Base-by-base conservation (phyloP, 2,113 vertebrate genomes). In the Indicator indicator region DNA sequence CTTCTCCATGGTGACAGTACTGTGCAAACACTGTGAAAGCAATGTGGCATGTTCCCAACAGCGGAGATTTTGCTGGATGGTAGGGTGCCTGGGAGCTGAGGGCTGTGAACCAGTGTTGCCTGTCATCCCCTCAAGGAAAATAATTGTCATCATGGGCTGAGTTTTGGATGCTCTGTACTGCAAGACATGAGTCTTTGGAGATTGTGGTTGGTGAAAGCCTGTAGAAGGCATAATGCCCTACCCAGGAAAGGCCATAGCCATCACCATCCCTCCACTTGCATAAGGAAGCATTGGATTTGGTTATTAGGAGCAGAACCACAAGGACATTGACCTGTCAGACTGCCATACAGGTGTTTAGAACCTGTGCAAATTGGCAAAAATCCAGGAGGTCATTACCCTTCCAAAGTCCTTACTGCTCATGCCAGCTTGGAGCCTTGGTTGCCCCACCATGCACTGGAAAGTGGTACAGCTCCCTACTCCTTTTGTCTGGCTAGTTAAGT, bases 351-450 rank as follows among this genome's bases (percentile, higher is more conserved):
- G 7, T 48, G n/a, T 5, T 75, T 62, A 75, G 52, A 32, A 60
- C 2, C 36, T 44, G 33, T 27, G 54, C 11, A 72, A 40, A n/a
- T 17, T n/a, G 4, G 1, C 52, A 50, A 59, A 32, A 62, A 67
- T 59, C 55, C 46, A 40, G 74, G 50, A 55, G 5, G 3, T 40
- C 1, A 1, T 30, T 50, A 10, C 26, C 28, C 11, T 32, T 38
- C 20, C 0, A 0, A 79, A 17, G 17, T 16, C 48, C 33, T 42
- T 30, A 2, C 16, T 5, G 2, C 75, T 50, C 6, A 2, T n/a
- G 56, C 8, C 50, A 12, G 16, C 17, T 76, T 6, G 1, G 4
- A 46, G 56, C 46, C 64, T 58, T 0, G 0, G 3, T 21, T 78
- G 9, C 82, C 44, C 32, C 24, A 14, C 2, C 0, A 42, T 20